Evolutionary conservation across 2,113 vertebrate species (phyloP), one percentile per base, ranked within the genome.

Genomic region (Pyxicephalus adspersus): DNA sequence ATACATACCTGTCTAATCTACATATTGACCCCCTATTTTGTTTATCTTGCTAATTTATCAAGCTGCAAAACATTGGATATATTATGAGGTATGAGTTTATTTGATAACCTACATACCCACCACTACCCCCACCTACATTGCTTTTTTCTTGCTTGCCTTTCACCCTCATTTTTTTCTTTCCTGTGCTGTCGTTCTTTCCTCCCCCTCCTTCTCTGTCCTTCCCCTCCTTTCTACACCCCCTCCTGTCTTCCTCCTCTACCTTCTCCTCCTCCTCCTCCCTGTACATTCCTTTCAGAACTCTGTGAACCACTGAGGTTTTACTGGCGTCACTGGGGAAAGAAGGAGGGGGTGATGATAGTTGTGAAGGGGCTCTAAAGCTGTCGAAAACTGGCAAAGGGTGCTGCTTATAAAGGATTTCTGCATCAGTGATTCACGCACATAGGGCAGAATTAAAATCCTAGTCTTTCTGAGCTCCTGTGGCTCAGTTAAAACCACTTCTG

Each of bases 201-300:
- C 75, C 61, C 75, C 75, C 75, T 64, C 61, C 28, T 8, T 73
- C 75, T 64, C 23, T 64, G 61, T 77, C 61, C 63, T 77, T 77
- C 75, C 63, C 50, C 63, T 65, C 45, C 77, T 57, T 72, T 34
- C 77, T 63, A 70, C 55, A 63, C 22, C 67, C 60, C 57, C 67
- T 72, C 61, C 77, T 60, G 55, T 31, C 58, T 60, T 29, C 50
- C 29, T 55, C 64, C 31, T 29, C 76, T 79, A 55, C 55, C 54
- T 73, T 34, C 71, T 29, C 58, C n/a, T 68, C 18, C 64, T 45
- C 64, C 76, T 68, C 76, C 77, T 71, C 77, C 66, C 57, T 70
- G 55, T 71, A 80, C 77, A 80, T 80, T 80, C 77, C 77, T 72
- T 71, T 71, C 67, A 72, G 38, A 52, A 71, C 31, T 77, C 38